These are phyloP conservation scores for Myrmophylax atrothorax DNA, from an alignment of 2,113 vertebrate species.

Conservation along the genomic window DNA sequence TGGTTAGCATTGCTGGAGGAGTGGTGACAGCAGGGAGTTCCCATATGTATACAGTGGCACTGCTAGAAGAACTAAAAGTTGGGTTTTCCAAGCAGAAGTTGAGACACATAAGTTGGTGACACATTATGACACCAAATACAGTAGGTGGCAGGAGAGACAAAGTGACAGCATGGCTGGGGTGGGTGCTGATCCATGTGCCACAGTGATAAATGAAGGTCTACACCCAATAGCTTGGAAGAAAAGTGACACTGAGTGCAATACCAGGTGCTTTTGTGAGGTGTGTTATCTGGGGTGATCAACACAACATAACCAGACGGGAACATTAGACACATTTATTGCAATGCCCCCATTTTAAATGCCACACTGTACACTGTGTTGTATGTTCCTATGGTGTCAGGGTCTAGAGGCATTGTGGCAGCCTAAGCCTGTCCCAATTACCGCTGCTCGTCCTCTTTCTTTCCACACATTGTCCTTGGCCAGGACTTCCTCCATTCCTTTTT, in stretches of 20 bases:
- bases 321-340: not conserved
- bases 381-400: rapidly evolving
- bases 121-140: not conserved
- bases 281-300: not conserved
- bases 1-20: not conserved
- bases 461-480: not conserved
- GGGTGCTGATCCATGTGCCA: not conserved
- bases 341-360: rapidly evolving
- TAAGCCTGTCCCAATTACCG: rapidly evolving
- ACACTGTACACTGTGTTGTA: rapidly evolving
- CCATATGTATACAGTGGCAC: not conserved
- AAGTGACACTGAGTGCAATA: rapidly evolving
- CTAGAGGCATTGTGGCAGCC: not conserved
- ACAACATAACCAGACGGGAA: not conserved
- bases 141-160: slow-evolving; percentile 9
- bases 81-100: not conserved
- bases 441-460: not conserved
- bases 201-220: not conserved
- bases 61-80: not conserved
- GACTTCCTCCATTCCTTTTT: not conserved
- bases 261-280: not conserved
- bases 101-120: not conserved
- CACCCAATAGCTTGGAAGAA: not conserved
- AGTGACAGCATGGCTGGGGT: not conserved
- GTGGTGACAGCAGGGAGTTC: not conserved